Conservation (phyloP, 2,888 invertebrate genomes). For the Cecidostiba fungosa region DNA sequence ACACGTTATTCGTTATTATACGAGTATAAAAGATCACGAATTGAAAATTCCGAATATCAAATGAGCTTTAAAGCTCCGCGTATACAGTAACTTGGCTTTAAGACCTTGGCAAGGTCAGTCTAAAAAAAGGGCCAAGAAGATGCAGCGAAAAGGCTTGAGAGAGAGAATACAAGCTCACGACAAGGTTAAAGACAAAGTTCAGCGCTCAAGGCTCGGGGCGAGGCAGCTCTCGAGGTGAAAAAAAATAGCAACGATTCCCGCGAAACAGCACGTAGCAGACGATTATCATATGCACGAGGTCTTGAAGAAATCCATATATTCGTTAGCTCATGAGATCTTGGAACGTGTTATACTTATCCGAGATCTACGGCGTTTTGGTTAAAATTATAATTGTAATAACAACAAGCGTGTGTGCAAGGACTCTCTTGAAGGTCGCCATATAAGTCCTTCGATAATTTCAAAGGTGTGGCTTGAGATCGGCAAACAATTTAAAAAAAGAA, state of each 20-base stretch:
- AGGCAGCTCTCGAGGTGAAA: neutral
- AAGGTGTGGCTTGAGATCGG: neutral
- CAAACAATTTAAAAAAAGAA: neutral
- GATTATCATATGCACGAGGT: neutral
- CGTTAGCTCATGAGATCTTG: neutral
- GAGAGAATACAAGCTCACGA: neutral
- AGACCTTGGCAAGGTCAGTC: constrained; percentile 4
- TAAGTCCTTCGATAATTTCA: too few relatives aligned
- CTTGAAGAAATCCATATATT: neutral
- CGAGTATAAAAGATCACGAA: too few relatives aligned
- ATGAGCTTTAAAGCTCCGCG: neutral
- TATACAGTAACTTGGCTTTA: neutral
- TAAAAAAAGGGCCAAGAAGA: constrained; percentile 1
- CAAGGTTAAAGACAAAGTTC: constrained; percentile 47
- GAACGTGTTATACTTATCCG: too few relatives aligned
- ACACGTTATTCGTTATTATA: too few relatives aligned
- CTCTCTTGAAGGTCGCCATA: too few relatives aligned
- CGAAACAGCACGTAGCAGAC: neutral
- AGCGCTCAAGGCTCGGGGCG: constrained; percentile 21
- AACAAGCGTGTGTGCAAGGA: too few relatives aligned
- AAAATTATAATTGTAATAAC: too few relatives aligned
- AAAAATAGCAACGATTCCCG: neutral
- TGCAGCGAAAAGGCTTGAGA: constrained; percentile 30
- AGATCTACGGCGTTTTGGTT: too few relatives aligned
- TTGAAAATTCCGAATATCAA: constrained; percentile 15